These are phyloP conservation scores for Cosmia trapezina DNA, from an alignment of 2,888 invertebrate species.

Conservation along the genomic window DNA sequence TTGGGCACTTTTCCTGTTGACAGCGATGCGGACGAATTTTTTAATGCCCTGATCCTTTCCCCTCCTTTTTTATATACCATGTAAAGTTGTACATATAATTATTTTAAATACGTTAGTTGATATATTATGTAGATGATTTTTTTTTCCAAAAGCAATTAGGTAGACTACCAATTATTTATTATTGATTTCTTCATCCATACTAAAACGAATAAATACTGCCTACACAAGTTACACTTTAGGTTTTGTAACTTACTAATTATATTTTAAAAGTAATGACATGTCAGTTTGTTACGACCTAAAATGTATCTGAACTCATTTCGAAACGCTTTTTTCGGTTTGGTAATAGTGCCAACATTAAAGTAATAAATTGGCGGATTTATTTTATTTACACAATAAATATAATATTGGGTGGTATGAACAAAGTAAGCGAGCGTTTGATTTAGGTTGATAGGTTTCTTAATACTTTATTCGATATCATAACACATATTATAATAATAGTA, in stretches of 20 bases:
- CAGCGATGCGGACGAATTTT: too few relatives aligned
- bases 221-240: constrained; percentile 13
- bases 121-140: too few relatives aligned
- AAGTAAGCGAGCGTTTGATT: neutral
- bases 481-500: too few relatives aligned
- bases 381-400: constrained; percentile 22
- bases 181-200: constrained; percentile 18
- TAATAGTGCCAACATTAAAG: constrained; percentile 19
- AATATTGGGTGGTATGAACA: neutral
- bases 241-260: constrained; percentile 42
- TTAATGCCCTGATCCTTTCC: too few relatives aligned
- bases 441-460: neutral
- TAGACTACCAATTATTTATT: neutral
- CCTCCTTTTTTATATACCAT: too few relatives aligned
- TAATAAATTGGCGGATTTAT: constrained; percentile 8
- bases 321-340: constrained; percentile 35
- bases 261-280: constrained; percentile 44
- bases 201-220: constrained; percentile 18
- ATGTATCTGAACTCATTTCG: constrained; percentile 50
- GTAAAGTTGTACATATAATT: too few relatives aligned
- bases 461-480: neutral
- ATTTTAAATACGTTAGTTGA: too few relatives aligned
- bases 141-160: neutral
- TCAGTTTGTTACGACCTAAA: constrained; percentile 46
- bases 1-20: too few relatives aligned